Percentiles rank a stretch among this genome's conserved stretches.
phyloP scores from a whole-genome alignment of 2,888 invertebrate species.

The Drosophila setosimentum region DNA sequence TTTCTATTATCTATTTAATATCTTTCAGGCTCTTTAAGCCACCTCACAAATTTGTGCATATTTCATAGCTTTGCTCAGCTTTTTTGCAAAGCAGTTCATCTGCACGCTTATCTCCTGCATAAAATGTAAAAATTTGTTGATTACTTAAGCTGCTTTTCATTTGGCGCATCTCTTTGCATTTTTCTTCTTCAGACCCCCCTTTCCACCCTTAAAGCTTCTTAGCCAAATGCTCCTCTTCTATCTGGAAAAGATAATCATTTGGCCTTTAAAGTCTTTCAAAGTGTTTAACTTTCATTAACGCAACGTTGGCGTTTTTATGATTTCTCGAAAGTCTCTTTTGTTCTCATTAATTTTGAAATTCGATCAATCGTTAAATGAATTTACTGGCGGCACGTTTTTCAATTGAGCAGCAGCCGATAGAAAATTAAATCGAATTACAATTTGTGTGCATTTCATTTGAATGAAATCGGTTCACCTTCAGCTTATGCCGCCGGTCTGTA shows the following conservation, averaged over 20 bases:
- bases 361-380: slow-evolving; percentile 62
- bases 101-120: slow-evolving; percentile 43
- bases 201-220: not conserved
- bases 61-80: slow-evolving; percentile 11
- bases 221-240: slow-evolving; percentile 47
- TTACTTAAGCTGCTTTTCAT: slow-evolving; percentile 60
- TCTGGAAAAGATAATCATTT: slow-evolving; percentile 43
- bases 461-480: slow-evolving; percentile 14
- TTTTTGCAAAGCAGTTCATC: slow-evolving; percentile 36
- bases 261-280: slow-evolving; percentile 31
- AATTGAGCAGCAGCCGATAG: slow-evolving; percentile 1
- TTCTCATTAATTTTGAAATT: slow-evolving; percentile 53
- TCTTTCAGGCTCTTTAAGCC: not conserved
- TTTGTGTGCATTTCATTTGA: slow-evolving; percentile 47
- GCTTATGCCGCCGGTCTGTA: not conserved
- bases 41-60: not conserved
- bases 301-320: slow-evolving; percentile 12
- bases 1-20: not conserved
- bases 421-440: slow-evolving; percentile 44
- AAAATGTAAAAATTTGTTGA: slow-evolving; percentile 46
- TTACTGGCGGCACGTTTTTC: slow-evolving; percentile 41
- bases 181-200: not conserved
- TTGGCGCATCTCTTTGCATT: slow-evolving; percentile 37
- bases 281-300: slow-evolving; percentile 37
- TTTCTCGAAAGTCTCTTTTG: not conserved